Evolutionary conservation across 2,797 vertebrate genomes (phyloP).

Genomic region (Chiroxiphia lanceolata): DNA sequence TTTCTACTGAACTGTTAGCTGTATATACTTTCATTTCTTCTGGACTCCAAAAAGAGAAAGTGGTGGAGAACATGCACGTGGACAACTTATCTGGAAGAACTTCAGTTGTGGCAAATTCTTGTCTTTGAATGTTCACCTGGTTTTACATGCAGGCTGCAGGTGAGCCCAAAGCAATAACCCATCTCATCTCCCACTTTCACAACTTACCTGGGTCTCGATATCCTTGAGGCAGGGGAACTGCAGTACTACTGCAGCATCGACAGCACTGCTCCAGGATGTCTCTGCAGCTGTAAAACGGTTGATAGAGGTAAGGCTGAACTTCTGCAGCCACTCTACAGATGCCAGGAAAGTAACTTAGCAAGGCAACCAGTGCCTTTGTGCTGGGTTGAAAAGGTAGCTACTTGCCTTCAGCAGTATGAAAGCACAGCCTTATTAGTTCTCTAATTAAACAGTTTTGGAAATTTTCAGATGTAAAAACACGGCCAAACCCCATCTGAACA

Average conservation of each 20-base stretch:
- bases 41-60: not conserved
- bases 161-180: not conserved
- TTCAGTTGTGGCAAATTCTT: not conserved
- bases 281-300: not conserved
- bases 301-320: not conserved
- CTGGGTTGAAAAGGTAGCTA: not conserved
- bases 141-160: accelerated
- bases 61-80: accelerated
- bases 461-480: not conserved
- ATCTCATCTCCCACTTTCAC: not conserved
- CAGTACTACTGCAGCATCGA: not conserved
- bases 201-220: accelerated
- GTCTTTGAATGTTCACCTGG: not conserved
- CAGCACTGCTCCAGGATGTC: not conserved
- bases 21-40: not conserved
- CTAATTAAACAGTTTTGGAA: not conserved
- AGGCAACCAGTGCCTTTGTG: not conserved
- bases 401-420: not conserved
- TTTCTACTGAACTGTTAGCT: not conserved
- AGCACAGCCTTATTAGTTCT: not conserved
- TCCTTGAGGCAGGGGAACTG: not conserved
- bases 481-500: not conserved
- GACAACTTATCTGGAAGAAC: not conserved
- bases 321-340: not conserved
- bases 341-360: not conserved